phyloP scores from a whole-genome alignment of 2,113 vertebrate genomes.

The Halcyon senegalensis region DNA sequence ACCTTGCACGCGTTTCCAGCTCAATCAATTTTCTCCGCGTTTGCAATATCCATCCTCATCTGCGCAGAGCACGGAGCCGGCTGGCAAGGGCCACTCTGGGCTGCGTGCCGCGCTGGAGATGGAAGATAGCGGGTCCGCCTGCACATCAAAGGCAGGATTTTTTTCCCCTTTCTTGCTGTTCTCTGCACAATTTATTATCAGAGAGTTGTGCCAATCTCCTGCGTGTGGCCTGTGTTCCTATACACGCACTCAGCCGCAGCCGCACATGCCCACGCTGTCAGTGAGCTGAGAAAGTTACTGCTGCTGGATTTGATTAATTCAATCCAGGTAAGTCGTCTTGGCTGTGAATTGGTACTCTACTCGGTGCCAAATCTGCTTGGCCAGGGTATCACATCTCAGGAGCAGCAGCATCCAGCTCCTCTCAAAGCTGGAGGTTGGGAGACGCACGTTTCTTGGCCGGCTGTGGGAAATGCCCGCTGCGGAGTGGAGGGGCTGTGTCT shows the following conservation, averaged over 20 bases:
- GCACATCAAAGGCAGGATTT: constrained; percentile 34
- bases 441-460: fast-evolving
- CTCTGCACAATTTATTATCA: constrained; percentile 20
- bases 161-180: not conserved
- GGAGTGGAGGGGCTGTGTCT: fast-evolving
- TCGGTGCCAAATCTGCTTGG: not conserved
- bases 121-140: not conserved
- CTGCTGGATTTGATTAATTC: constrained; percentile 7
- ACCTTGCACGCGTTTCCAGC: not conserved
- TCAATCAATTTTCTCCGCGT: not conserved
- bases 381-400: not conserved
- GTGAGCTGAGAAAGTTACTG: not conserved
- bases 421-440: not conserved
- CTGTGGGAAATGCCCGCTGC: fast-evolving
- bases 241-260: not conserved
- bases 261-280: not conserved
- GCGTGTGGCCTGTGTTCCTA: not conserved
- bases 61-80: fast-evolving
- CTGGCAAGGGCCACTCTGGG: not conserved
- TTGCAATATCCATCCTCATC: not conserved
- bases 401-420: not conserved
- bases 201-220: not conserved
- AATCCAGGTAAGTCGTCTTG: constrained; percentile 8
- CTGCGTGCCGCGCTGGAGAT: not conserved
- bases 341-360: not conserved